phyloP scores from a whole-genome alignment of 2,888 invertebrate species.

The Trissolcus japonicus region DNA sequence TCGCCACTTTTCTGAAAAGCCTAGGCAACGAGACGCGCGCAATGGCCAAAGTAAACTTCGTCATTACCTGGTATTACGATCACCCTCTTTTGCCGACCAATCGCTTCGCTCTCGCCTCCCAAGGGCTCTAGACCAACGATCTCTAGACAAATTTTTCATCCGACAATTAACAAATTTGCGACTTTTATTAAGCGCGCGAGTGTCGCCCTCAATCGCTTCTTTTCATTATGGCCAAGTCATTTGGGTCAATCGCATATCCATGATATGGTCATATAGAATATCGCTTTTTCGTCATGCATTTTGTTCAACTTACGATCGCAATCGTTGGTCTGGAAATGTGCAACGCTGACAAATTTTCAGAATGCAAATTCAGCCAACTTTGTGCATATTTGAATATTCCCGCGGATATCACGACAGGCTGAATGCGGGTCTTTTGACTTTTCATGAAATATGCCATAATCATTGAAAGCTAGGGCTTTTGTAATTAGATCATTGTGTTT shows the following conservation, averaged over 20 bases:
- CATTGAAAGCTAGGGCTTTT: too few species aligned
- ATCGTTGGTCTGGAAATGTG: too few species aligned
- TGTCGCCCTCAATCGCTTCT: too few species aligned
- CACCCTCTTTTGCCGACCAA: constrained; percentile 37
- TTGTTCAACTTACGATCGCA: constrained; percentile 4
- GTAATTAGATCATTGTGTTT: neutral
- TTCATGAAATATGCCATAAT: too few species aligned
- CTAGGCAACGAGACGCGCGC: constrained; percentile 10
- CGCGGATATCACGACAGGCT: too few species aligned
- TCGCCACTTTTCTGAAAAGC: constrained; percentile 5
- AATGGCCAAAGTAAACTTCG: constrained; percentile 53
- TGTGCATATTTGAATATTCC: too few species aligned
- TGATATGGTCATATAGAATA: too few species aligned
- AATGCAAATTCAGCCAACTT: too few species aligned
- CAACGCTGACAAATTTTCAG: too few species aligned
- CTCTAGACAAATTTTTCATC: constrained; percentile 35
- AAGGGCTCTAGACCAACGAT: constrained; percentile 12
- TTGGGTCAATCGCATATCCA: constrained; percentile 7
- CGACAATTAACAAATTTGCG: constrained; percentile 29
- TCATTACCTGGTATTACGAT: constrained; percentile 50
- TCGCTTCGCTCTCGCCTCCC: constrained; percentile 14
- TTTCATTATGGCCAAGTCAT: too few species aligned
- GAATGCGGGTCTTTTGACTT: too few species aligned
- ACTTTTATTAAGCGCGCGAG: constrained; percentile 26
- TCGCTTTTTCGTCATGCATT: neutral